These are phyloP conservation scores for Xiphorhynchus erythropygius DNA, from an alignment of 2,797 vertebrate species.

Conservation along the genomic window DNA sequence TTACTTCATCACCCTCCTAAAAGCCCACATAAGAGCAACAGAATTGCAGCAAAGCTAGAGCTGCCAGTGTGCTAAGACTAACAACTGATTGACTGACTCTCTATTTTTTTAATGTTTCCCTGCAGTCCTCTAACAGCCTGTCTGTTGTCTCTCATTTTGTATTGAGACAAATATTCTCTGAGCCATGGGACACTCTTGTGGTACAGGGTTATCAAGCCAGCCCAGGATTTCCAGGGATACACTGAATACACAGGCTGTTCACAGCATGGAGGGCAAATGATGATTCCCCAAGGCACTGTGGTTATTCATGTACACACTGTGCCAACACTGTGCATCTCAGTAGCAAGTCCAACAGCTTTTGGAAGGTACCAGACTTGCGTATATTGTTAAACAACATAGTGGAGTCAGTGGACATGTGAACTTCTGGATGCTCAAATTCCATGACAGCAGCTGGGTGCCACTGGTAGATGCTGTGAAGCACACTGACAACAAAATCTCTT, in stretches of 20 bases:
- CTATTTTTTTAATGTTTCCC: neutral
- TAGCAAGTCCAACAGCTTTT: neutral
- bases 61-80: neutral
- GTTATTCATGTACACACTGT: neutral
- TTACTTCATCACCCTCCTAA: neutral
- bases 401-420: neutral
- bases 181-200: neutral
- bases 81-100: neutral
- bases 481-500: accelerated
- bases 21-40: neutral
- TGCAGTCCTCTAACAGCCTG: neutral
- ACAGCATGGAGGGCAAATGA: neutral
- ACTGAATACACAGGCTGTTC: neutral
- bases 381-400: neutral
- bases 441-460: neutral
- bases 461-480: neutral
- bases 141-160: neutral
- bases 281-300: accelerated
- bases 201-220: neutral
- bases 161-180: neutral
- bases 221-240: neutral
- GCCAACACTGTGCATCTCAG: neutral
- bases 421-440: neutral
- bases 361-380: neutral
- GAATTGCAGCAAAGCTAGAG: neutral